Conservation (phyloP, 2,113 vertebrate genomes). For the Sander lucioperca region DNA sequence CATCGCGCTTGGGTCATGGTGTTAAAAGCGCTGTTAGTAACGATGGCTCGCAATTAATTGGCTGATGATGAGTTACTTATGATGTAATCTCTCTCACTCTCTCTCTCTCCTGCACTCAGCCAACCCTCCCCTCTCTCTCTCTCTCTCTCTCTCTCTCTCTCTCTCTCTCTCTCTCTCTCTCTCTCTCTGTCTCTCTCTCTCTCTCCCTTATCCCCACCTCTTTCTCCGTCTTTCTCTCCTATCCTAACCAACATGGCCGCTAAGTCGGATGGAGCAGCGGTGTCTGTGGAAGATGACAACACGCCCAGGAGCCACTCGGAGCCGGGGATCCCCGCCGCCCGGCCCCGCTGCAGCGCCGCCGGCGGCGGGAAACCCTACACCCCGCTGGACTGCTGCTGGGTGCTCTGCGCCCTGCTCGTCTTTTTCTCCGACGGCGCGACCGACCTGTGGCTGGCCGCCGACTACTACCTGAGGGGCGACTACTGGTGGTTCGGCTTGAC, state of each 20-base stretch:
- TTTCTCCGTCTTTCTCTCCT: constrained; percentile 78
- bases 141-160: constrained; percentile 41
- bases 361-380: constrained; percentile 85
- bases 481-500: constrained; percentile 93
- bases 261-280: constrained; percentile 94
- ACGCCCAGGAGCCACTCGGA: constrained; percentile 76
- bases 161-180: constrained; percentile 39
- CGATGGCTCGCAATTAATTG: constrained; percentile 76
- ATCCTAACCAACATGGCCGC: constrained; percentile 96
- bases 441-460: constrained; percentile 97
- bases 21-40: constrained; percentile 65
- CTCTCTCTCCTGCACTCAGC: constrained; percentile 39
- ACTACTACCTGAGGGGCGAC: constrained; percentile 91
- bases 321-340: constrained; percentile 74
- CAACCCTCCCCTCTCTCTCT: constrained; percentile 39
- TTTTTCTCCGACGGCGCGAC: constrained; percentile 96
- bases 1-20: constrained; percentile 48
- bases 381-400: constrained; percentile 92
- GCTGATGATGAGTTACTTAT: constrained; percentile 83
- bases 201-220: constrained; percentile 61
- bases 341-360: constrained; percentile 65
- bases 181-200: constrained; percentile 57
- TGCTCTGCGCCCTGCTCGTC: constrained; percentile 92
- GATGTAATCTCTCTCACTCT: constrained; percentile 79
- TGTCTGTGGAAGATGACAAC: constrained; percentile 84